Evolutionary conservation across 2,888 invertebrate species (phyloP).

Genomic region (Sphaerophoria taeniata): DNA sequence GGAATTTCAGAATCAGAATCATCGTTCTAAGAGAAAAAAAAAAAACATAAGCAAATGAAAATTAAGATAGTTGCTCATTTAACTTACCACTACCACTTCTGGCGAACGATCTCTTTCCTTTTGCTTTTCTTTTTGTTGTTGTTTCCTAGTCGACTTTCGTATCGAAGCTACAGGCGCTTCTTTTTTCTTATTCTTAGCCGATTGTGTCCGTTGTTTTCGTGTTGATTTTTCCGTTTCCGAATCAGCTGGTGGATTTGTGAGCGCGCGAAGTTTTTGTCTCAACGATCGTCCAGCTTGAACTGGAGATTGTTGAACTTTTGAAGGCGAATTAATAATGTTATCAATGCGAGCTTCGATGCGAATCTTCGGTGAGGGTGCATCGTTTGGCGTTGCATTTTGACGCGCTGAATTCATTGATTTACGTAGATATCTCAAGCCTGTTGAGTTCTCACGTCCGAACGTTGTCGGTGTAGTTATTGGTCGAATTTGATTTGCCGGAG

Average conservation of each 20-base stretch:
- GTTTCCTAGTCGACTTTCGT: slow-evolving; percentile 13
- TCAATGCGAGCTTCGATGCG: slow-evolving; percentile 77
- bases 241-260: slow-evolving; percentile 4
- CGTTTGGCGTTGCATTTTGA: slow-evolving; percentile 60
- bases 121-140: slow-evolving; percentile 18
- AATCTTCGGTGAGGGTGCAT: slow-evolving; percentile 75
- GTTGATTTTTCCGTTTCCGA: slow-evolving; percentile 13
- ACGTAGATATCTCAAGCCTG: slow-evolving; percentile 76
- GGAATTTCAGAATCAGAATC: slow-evolving; percentile 79
- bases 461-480: slow-evolving; percentile 76
- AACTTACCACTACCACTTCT: slow-evolving; percentile 40
- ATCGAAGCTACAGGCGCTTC: slow-evolving; percentile 6
- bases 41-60: background rate
- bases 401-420: slow-evolving; percentile 77
- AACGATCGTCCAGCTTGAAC: slow-evolving; percentile 24
- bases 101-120: background rate
- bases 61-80: background rate
- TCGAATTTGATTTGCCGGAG: slow-evolving; percentile 11
- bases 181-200: slow-evolving; percentile 32
- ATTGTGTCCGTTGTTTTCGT: slow-evolving; percentile 8
- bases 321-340: slow-evolving; percentile 72
- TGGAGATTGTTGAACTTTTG: slow-evolving; percentile 37
- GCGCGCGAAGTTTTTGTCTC: slow-evolving; percentile 46
- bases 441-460: slow-evolving; percentile 77
- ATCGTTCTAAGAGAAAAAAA: slow-evolving; percentile 74